Conservation (phyloP, 2,888 invertebrate genomes). For the Apoda limacodes region DNA sequence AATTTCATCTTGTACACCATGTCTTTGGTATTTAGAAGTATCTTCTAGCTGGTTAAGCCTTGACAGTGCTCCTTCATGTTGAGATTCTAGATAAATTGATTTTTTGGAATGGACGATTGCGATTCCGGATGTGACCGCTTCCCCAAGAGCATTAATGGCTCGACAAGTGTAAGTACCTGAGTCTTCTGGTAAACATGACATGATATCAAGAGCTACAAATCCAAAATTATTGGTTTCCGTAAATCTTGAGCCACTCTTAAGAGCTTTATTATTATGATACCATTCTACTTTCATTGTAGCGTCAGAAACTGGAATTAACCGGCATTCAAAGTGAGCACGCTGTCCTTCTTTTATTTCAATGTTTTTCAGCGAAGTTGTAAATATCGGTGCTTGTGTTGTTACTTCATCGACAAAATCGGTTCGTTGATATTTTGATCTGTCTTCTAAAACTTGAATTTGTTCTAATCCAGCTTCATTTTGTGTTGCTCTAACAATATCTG, state of each 20-base stretch:
- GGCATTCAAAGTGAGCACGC: slow-evolving; percentile 93
- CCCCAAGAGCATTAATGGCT: slow-evolving; percentile 91
- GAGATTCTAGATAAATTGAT: slow-evolving; percentile 88
- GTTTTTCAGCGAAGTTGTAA: slow-evolving; percentile 92
- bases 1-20: slow-evolving; percentile 80
- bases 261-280: slow-evolving; percentile 91
- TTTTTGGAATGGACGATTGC: slow-evolving; percentile 86
- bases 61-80: slow-evolving; percentile 87
- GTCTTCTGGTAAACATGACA: slow-evolving; percentile 96
- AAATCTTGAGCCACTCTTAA: slow-evolving; percentile 95
- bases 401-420: slow-evolving; percentile 82
- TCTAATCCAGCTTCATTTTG: slow-evolving; percentile 90
- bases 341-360: slow-evolving; percentile 95
- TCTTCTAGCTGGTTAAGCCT: slow-evolving; percentile 87
- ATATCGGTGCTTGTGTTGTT: slow-evolving; percentile 92
- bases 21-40: slow-evolving; percentile 78
- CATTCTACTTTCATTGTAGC: slow-evolving; percentile 94
- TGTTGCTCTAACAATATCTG: slow-evolving; percentile 85
- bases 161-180: slow-evolving; percentile 95
- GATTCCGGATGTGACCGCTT: slow-evolving; percentile 92
- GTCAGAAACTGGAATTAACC: slow-evolving; percentile 94
- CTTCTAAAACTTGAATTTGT: slow-evolving; percentile 91
- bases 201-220: slow-evolving; percentile 95
- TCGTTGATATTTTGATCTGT: slow-evolving; percentile 81
- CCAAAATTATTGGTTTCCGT: slow-evolving; percentile 97